These are phyloP conservation scores for Mellivora capensis DNA, from an alignment of 2,113 vertebrate species.

Conservation along the genomic window DNA sequence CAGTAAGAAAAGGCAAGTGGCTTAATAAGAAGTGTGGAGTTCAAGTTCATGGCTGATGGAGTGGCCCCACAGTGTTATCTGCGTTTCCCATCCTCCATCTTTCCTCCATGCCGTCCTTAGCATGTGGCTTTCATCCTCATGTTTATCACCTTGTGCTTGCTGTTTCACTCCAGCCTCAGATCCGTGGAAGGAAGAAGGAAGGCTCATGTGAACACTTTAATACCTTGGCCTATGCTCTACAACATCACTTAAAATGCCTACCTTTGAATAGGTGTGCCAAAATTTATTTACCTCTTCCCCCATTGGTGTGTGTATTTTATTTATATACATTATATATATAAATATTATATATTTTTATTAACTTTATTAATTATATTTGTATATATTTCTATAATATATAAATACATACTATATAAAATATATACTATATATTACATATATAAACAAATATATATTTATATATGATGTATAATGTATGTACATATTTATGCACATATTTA, in stretches of 20 bases:
- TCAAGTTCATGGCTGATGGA: not conserved
- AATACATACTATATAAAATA: not conserved
- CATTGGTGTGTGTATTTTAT: not conserved
- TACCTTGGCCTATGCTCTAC: not conserved
- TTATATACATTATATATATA: not conserved
- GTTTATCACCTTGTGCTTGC: not conserved
- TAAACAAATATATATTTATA: not conserved
- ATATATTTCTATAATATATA: too few species aligned
- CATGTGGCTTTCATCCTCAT: not conserved
- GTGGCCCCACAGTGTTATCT: rapidly evolving
- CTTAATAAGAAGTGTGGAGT: not conserved
- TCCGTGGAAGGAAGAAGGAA: not conserved
- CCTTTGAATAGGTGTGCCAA: not conserved
- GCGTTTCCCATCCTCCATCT: rapidly evolving
- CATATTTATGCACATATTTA: not conserved
- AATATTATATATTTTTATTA: too few species aligned
- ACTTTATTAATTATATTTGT: not conserved
- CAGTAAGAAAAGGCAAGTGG: not conserved
- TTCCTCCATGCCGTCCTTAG: not conserved
- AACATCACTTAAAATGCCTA: not conserved
- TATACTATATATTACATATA: not conserved
- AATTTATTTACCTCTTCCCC: not conserved
- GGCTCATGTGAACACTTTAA: not conserved
- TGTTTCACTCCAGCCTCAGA: not conserved
- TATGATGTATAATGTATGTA: not conserved